These are phyloP conservation scores for Coryphaenoides rupestris DNA, from an alignment of 2,113 vertebrate genomes.

Conservation along the genomic window DNA sequence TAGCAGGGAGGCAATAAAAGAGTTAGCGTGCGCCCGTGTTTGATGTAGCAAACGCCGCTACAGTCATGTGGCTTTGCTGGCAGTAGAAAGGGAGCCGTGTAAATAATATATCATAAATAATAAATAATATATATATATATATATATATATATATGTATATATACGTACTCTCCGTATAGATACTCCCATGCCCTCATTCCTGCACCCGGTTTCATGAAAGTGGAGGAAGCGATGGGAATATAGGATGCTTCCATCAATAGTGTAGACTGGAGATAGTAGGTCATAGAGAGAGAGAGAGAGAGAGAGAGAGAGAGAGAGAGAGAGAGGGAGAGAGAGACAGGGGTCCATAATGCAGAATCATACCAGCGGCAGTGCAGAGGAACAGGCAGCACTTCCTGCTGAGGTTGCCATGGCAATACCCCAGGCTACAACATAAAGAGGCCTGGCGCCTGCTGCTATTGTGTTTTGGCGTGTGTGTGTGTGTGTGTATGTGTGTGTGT, in stretches of 20 bases:
- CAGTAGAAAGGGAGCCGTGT: slow-evolving; percentile 12
- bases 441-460: slow-evolving; percentile 25
- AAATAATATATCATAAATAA: slow-evolving; percentile 17
- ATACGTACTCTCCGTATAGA: background rate
- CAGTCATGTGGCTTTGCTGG: background rate
- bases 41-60: background rate
- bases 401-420: slow-evolving; percentile 47
- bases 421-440: slow-evolving; percentile 19
- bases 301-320: background rate
- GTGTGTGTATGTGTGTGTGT: background rate
- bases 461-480: slow-evolving; percentile 5
- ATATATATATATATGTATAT: slow-evolving; percentile 19
- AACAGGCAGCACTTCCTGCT: slow-evolving; percentile 41
- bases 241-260: background rate
- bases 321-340: background rate
- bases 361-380: slow-evolving; percentile 20
- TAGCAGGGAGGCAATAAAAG: background rate
- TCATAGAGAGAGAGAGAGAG: background rate
- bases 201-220: background rate
- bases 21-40: background rate
- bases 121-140: slow-evolving; percentile 19
- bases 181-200: background rate
- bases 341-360: background rate
- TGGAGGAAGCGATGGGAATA: background rate
- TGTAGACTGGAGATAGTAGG: slow-evolving; percentile 4